Conservation (phyloP, 2,113 vertebrate genomes). For the Syngnathoides biaculeatus region DNA sequence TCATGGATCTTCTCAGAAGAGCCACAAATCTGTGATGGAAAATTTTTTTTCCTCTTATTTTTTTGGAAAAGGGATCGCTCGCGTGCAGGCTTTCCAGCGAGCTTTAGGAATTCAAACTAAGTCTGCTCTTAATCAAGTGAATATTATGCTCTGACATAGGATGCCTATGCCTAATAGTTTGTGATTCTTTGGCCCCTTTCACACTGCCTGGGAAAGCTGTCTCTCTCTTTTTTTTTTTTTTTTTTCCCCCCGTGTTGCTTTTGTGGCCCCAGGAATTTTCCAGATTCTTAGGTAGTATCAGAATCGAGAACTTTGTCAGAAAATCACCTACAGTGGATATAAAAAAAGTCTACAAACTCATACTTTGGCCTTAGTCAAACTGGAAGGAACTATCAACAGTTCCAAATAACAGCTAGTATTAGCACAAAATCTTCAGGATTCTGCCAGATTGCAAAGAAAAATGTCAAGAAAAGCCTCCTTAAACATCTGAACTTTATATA, state of each 20-base stretch:
- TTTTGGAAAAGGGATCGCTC: neutral
- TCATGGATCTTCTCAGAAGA: neutral
- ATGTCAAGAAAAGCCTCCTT: too few relatives aligned
- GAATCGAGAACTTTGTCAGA: neutral
- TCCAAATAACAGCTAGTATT: too few relatives aligned
- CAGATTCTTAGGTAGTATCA: neutral
- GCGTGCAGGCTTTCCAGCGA: neutral
- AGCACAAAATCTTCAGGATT: too few relatives aligned
- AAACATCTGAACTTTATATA: too few relatives aligned
- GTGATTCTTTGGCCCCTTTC: neutral
- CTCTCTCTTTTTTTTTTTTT: too few relatives aligned
- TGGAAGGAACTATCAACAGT: too few relatives aligned
- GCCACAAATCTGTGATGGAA: neutral
- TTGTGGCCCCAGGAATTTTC: neutral
- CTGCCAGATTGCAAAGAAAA: too few relatives aligned
- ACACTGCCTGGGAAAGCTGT: neutral
- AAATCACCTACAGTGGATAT: too few relatives aligned
- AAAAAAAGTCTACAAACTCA: too few relatives aligned
- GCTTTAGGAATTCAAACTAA: neutral
- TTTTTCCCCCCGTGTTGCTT: neutral
- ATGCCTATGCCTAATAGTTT: neutral
- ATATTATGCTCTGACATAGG: neutral
- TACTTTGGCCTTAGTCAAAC: too few relatives aligned
- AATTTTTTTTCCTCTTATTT: neutral
- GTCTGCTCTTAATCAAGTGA: constrained; percentile 7